Evolutionary conservation across 2,888 invertebrate genomes (phyloP), one percentile per base, ranked within the genome.

Genomic region (Byasa hedistus): DNA sequence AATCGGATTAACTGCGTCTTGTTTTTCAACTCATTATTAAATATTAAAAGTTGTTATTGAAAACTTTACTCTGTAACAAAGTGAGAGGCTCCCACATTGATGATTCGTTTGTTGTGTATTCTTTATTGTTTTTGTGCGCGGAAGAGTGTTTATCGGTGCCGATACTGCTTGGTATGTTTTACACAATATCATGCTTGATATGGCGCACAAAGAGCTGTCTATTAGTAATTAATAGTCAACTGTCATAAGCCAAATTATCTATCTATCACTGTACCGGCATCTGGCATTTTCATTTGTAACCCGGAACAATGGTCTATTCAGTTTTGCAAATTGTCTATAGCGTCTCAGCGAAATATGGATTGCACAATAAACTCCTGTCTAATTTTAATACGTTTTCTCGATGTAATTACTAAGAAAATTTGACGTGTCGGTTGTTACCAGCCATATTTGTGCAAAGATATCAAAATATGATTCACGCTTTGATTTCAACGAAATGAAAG

Each of bases 241-340:
- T 82, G 77, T 80, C 82, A 79, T 79, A 69, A 80, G 75, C 72
- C 77, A 74, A 80, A 78, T 78, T 82, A 83, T 82, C 83, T 80
- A 84, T 85, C 83, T 83, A 85, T 84, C 80, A 79, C 78, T 79
- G 79, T 77, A 78, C 79, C 77, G 77, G 82, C 76, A 80, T 82
- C 79, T 82, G 78, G 74, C 79, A 81, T 85, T 85, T 86, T 83
- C 84, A 83, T 85, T 82, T 81, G 77, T 77, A 76, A 80, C 81
- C 78, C 79, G 76, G 83, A 87, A 89, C 88, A 89, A 89, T 89
- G 77, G 83, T 72, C 80, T 79, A 84, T 89, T 88, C 83, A 85
- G 79, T 83, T 86, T 85, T 83, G 81, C 82, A 82, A 84, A 85
- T 83, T 83, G 77, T 77, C 81, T 81, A 79, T 79, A 80, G 39